These are phyloP conservation scores for Macrosoma leucophasiata DNA, from an alignment of 2,888 invertebrate genomes.

Conservation along the genomic window DNA sequence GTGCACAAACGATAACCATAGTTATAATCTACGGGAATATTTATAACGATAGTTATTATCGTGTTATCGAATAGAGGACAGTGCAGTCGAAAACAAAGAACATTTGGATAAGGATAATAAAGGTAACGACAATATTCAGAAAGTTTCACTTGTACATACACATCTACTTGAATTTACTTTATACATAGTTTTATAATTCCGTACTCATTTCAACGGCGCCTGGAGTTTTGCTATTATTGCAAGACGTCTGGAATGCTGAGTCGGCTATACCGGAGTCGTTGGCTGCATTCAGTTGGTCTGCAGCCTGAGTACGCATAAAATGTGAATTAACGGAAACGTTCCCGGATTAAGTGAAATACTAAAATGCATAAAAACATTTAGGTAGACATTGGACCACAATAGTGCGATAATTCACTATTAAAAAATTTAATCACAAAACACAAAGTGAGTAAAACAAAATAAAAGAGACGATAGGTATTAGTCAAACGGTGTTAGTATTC, in stretches of 20 bases:
- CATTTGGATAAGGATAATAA: too few species aligned
- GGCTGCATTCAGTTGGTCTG: constrained; percentile 64
- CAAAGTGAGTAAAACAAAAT: constrained; percentile 22
- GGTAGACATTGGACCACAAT: constrained; percentile 4
- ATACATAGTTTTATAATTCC: constrained; percentile 70
- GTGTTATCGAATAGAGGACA: too few species aligned
- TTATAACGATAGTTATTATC: too few species aligned
- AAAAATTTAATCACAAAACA: constrained; percentile 27
- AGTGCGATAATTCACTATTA: constrained; percentile 17
- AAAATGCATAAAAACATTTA: not conserved
- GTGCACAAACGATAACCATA: too few species aligned
- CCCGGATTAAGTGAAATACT: constrained; percentile 2
- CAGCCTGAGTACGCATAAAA: constrained; percentile 42
- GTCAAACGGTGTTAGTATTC: constrained; percentile 47
- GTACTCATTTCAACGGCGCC: constrained; percentile 80
- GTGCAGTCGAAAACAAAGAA: too few species aligned
- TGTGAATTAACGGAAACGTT: constrained; percentile 1
- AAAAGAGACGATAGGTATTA: constrained; percentile 42
- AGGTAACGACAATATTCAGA: too few species aligned
- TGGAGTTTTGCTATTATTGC: constrained; percentile 40
- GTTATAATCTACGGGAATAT: too few species aligned
- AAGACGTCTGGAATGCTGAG: constrained; percentile 33
- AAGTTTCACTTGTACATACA: too few species aligned
- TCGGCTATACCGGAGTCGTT: constrained; percentile 36
- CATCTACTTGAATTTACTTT: too few species aligned